Evolutionary conservation across 2,888 invertebrate species (phyloP), one percentile per base, ranked within the genome.

Genomic region (Acleris holmiana): DNA sequence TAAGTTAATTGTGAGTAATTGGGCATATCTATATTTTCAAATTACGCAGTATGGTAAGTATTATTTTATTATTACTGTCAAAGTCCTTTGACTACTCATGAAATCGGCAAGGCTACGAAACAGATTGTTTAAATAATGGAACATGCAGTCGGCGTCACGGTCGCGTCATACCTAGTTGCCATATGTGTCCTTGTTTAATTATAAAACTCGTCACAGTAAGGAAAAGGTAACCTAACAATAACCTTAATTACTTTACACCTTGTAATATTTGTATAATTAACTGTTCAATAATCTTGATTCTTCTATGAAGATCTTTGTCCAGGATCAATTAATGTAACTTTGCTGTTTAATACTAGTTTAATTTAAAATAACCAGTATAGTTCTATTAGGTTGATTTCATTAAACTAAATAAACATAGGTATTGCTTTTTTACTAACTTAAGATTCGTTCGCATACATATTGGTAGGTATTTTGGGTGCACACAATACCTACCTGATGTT

Each of bases 101-200:
- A 57, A 83, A 84, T 85, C 89, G 71, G 73, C 73, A 78, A 80
- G 88, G 89, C 79, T 84, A 76, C 79, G 89, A 68, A 71, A 66
- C 61, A 71, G 68, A 74, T 71, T 76, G 71, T 79, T 77, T 80
- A 47, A 75, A 74, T 76, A 69, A 78, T 79, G 74, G 74, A 50
- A 61, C 59, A 53, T 44, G 74, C 71, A 72, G 74, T 69, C 76
- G 76, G 76, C 78, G 73, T 76, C 77, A 76, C 73, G 73, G 76
- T 76, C 69, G 73, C 71, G 50, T 59, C 64, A 59, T 73, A n/a
- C n/a, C n/a, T n/a, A 77, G 68, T 72, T 77, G 86, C 83, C 87
- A 87, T 69, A 80, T 87, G 86, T 87, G 86, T 81, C 88, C 88
- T 88, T 86, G 86, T 80, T 79, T 76, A 69, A 66, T 67, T 62